These are phyloP conservation scores for Pristionchus maxplancki DNA, from an alignment of 2,888 invertebrate genomes.

Conservation along the genomic window DNA sequence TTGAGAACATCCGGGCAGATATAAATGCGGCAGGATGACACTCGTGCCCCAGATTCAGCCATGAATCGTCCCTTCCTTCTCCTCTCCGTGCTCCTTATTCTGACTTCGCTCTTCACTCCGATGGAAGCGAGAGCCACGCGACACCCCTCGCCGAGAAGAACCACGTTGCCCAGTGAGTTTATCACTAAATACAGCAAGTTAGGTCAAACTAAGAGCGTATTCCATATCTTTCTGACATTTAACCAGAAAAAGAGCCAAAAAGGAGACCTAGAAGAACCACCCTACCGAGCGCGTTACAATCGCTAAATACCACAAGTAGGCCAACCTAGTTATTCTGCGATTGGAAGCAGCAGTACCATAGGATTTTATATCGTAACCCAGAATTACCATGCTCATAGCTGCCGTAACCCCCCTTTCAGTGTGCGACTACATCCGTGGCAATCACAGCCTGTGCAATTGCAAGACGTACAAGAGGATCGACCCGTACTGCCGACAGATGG, in stretches of 20 bases:
- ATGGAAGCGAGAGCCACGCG: background rate
- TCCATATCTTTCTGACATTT: too few relatives aligned
- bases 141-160: background rate
- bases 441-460: background rate
- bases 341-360: too few relatives aligned
- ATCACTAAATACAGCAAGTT: too few relatives aligned
- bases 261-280: too few relatives aligned
- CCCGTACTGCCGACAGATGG: background rate
- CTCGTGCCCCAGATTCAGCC: background rate
- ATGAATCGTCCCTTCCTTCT: background rate
- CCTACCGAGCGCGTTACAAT: too few relatives aligned
- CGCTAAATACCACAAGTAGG: too few relatives aligned
- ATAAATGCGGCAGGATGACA: background rate
- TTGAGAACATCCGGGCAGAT: background rate
- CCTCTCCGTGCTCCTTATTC: background rate
- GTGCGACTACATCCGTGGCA: background rate
- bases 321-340: too few relatives aligned
- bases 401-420: background rate
- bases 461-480: background rate
- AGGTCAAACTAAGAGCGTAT: too few relatives aligned
- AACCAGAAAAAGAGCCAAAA: too few relatives aligned
- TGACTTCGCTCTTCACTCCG: background rate
- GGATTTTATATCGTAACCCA: too few relatives aligned
- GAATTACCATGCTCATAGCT: background rate
- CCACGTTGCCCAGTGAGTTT: background rate